Percentiles rank a stretch among this genome's conserved stretches.
Evolutionary conservation across 2,888 invertebrate species (phyloP).

Genomic region (Drosophila planitibia): DNA sequence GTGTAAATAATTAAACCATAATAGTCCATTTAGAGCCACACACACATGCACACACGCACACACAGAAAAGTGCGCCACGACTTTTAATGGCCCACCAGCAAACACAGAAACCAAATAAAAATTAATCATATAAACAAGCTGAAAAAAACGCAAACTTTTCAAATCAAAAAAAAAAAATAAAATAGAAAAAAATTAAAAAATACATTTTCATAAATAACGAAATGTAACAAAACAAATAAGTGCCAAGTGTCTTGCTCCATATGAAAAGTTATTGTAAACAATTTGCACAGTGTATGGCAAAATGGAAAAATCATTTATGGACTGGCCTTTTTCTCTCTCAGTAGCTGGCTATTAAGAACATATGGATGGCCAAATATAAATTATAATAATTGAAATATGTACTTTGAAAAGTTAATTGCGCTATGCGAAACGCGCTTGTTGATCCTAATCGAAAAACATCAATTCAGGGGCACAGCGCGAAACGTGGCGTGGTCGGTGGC

Average conservation of each 20-base stretch:
- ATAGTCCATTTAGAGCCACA: slow-evolving; percentile 48
- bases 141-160: background rate
- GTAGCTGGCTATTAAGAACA: slow-evolving; percentile 54
- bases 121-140: slow-evolving; percentile 4
- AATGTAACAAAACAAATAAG: background rate
- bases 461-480: slow-evolving; percentile 54
- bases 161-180: background rate
- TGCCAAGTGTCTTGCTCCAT: background rate
- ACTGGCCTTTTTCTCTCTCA: slow-evolving; percentile 18
- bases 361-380: slow-evolving; percentile 73
- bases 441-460: slow-evolving; percentile 74
- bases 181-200: background rate
- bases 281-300: slow-evolving; percentile 23
- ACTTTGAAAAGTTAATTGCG: slow-evolving; percentile 74
- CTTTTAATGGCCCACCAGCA: background rate
- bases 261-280: background rate
- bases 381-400: slow-evolving; percentile 78
- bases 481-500: slow-evolving; percentile 18
- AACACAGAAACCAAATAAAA: slow-evolving; percentile 10
- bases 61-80: slow-evolving; percentile 27
- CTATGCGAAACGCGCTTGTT: slow-evolving; percentile 67
- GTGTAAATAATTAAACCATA: slow-evolving; percentile 67
- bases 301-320: slow-evolving; percentile 47
- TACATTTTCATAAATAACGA: background rate
- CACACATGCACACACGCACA: background rate